Percentiles rank a stretch among this genome's conserved stretches.
Conservation (phyloP, 2,888 invertebrate genomes). For the Clostera curtula region DNA sequence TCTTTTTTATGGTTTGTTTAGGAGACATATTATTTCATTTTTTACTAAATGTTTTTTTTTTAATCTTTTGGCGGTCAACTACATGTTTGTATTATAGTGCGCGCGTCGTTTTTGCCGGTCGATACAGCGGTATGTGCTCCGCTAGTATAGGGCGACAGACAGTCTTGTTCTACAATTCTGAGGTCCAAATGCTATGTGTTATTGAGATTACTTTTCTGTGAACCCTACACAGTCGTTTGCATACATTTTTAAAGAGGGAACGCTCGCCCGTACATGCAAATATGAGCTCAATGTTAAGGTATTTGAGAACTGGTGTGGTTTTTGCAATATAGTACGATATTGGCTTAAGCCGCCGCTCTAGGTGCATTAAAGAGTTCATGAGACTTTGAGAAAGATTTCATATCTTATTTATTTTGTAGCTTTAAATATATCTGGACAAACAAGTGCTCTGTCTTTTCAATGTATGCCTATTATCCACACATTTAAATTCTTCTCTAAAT, state of each 20-base stretch:
- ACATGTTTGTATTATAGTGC: conserved; percentile 48
- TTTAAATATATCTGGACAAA: too few species aligned
- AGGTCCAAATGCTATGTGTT: conserved; percentile 33
- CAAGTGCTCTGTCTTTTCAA: too few species aligned
- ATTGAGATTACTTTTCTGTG: conserved; percentile 39
- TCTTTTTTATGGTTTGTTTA: not conserved
- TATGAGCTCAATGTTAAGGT: conserved; percentile 20
- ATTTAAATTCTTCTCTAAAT: too few species aligned
- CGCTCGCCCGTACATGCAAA: conserved; percentile 19
- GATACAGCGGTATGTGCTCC: conserved; percentile 61
- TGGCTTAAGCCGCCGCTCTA: conserved; percentile 11
- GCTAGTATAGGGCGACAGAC: conserved; percentile 61
- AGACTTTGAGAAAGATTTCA: too few species aligned
- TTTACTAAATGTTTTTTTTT: conserved; percentile 15
- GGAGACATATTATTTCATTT: conserved; percentile 5
- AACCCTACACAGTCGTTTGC: conserved; percentile 13
- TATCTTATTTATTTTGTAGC: too few species aligned
- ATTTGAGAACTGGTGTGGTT: conserved; percentile 12
- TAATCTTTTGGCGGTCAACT: conserved; percentile 26
- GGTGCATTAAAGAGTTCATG: conserved; percentile 19
- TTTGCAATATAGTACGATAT: conserved; percentile 13
- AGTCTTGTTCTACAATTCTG: conserved; percentile 62
- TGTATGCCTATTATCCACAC: too few species aligned
- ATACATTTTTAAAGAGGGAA: conserved; percentile 25
- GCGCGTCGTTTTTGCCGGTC: conserved; percentile 63